Evolutionary conservation across 2,113 vertebrate species (phyloP).

Genomic region (Puntigrus tetrazona): DNA sequence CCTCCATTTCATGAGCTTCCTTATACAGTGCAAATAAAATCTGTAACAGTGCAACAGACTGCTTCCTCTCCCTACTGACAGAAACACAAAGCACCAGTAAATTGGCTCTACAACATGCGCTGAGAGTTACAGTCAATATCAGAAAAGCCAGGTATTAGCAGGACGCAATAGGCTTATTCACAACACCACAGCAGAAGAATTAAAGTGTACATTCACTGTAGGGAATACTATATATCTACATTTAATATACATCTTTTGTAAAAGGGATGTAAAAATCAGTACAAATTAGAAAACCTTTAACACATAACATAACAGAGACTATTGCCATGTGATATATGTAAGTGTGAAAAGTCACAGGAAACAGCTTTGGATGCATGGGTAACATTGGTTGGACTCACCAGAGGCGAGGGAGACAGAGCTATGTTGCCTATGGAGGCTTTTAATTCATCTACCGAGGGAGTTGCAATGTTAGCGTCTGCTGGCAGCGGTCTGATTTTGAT

Average conservation of each 20-base stretch:
- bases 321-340: not conserved
- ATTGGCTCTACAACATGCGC: slow-evolving; percentile 6
- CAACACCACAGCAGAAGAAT: not conserved
- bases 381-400: slow-evolving; percentile 83
- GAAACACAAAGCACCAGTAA: not conserved
- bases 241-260: not conserved
- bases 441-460: slow-evolving; percentile 88
- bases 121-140: not conserved
- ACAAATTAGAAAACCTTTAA: not conserved
- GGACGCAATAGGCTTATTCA: not conserved
- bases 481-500: slow-evolving; percentile 93
- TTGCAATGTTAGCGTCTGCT: slow-evolving; percentile 77
- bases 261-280: not conserved
- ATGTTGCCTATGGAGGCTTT: slow-evolving; percentile 96
- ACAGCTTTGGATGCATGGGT: not conserved
- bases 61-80: not conserved
- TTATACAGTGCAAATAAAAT: slow-evolving; percentile 4
- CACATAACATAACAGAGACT: not conserved
- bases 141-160: not conserved
- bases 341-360: slow-evolving; percentile 1
- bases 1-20: not conserved
- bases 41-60: slow-evolving; percentile 5
- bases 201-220: not conserved
- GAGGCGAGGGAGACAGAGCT: slow-evolving; percentile 87
- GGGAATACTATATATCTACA: not conserved